phyloP scores from a whole-genome alignment of 2,113 vertebrate species.

The Sprattus sprattus region DNA sequence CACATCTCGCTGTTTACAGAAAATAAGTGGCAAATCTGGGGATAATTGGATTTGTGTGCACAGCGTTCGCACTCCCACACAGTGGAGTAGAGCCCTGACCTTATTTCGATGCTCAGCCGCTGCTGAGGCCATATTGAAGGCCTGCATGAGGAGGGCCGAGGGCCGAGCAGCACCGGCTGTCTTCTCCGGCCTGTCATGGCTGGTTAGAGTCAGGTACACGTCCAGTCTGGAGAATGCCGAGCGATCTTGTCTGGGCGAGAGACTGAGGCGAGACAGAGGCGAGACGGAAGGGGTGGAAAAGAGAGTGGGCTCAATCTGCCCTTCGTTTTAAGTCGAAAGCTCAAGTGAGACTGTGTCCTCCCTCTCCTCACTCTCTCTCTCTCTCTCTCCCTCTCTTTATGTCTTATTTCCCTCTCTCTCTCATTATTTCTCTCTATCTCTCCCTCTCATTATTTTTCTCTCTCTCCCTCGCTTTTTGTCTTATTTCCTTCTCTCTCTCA shows the following conservation, averaged over 20 bases:
- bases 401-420: not conserved
- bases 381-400: not conserved
- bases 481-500: not conserved
- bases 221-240: not conserved
- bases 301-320: not conserved
- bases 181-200: slow-evolving; percentile 18
- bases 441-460: not conserved
- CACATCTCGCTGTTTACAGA: not conserved
- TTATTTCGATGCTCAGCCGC: not conserved
- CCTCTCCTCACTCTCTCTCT: not conserved
- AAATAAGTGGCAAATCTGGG: not conserved
- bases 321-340: not conserved
- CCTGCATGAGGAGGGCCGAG: not conserved
- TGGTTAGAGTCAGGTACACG: slow-evolving; percentile 20
- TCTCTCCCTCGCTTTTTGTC: not conserved
- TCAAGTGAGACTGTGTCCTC: not conserved
- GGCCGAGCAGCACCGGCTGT: not conserved
- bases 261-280: not conserved
- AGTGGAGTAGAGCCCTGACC: not conserved
- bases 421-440: not conserved
- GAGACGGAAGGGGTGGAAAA: not conserved
- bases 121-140: too few relatives aligned
- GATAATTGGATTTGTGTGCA: not conserved
- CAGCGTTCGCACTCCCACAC: not conserved
- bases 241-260: not conserved